phyloP scores from a whole-genome alignment of 2,797 vertebrate genomes.

The Sorex maritimensis region DNA sequence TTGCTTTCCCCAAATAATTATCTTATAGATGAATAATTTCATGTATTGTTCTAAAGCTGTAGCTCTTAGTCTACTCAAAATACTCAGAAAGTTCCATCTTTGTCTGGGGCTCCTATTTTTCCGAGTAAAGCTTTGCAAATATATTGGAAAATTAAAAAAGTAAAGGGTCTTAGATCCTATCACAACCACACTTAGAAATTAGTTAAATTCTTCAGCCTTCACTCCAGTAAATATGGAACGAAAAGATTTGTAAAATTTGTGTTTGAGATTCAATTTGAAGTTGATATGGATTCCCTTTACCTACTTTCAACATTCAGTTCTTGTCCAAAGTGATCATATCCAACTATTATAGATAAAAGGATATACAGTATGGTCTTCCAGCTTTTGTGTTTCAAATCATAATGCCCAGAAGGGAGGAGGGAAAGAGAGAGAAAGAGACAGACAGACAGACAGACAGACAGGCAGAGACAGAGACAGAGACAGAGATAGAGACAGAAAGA shows the following conservation, averaged over 20 bases:
- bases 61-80: neutral
- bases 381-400: too few relatives aligned
- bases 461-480: too few relatives aligned
- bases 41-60: neutral
- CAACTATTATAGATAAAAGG: too few relatives aligned
- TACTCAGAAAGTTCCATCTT: constrained; percentile 56
- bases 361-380: too few relatives aligned
- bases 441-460: too few relatives aligned
- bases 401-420: too few relatives aligned
- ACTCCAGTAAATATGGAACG: constrained; percentile 19
- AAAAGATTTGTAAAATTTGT: constrained; percentile 33
- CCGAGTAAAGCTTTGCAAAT: constrained; percentile 45
- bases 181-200: constrained; percentile 35
- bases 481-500: too few relatives aligned
- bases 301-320: too few relatives aligned
- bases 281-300: too few relatives aligned
- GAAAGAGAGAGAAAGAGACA: too few relatives aligned
- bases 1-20: constrained; percentile 2
- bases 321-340: too few relatives aligned
- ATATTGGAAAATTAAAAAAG: constrained; percentile 29
- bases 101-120: neutral
- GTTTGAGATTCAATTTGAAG: constrained; percentile 68
- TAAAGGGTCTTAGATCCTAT: constrained; percentile 38
- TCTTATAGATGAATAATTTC: neutral
- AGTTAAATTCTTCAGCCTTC: constrained; percentile 37